phyloP scores from a whole-genome alignment of 37 sponge, comb jelly and placozoan genomes.

The Crambe crambe region DNA sequence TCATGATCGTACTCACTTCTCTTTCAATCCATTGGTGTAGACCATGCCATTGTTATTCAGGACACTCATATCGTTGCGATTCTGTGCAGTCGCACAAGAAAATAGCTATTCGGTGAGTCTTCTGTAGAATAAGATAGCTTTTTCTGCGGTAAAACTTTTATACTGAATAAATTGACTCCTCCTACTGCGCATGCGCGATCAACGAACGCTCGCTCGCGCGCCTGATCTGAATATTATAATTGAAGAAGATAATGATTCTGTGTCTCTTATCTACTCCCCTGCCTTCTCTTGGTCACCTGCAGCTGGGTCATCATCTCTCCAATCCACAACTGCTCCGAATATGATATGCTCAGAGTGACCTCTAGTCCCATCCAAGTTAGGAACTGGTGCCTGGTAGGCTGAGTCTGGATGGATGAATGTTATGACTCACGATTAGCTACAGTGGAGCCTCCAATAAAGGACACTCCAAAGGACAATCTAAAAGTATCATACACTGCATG shows the following conservation, averaged over 20 bases:
- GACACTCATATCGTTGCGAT: background rate
- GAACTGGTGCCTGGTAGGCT: background rate
- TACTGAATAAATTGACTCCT: background rate
- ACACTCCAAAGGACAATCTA: no score
- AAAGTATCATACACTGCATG: no score
- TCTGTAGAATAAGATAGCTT: background rate
- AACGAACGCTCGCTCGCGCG: background rate
- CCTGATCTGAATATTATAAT: background rate
- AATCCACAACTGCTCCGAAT: conserved; percentile 61
- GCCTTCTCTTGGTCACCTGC: no score
- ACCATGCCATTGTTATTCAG: background rate
- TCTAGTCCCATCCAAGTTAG: conserved; percentile 64
- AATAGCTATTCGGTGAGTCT: no score
- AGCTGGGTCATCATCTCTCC: conserved; percentile 5
- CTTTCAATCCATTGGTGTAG: conserved; percentile 9
- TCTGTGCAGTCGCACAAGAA: background rate
- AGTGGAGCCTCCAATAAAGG: no score
- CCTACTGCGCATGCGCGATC: background rate
- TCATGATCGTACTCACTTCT: background rate
- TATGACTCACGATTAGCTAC: no score
- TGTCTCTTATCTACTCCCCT: no score
- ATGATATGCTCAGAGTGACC: conserved; percentile 54
- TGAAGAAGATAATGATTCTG: no score
- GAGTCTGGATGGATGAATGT: no score
- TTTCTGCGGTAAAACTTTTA: background rate